Evolutionary conservation across 2,113 vertebrate genomes (phyloP), one percentile per base, ranked within the genome.

Genomic region (Aplodontia rufa): DNA sequence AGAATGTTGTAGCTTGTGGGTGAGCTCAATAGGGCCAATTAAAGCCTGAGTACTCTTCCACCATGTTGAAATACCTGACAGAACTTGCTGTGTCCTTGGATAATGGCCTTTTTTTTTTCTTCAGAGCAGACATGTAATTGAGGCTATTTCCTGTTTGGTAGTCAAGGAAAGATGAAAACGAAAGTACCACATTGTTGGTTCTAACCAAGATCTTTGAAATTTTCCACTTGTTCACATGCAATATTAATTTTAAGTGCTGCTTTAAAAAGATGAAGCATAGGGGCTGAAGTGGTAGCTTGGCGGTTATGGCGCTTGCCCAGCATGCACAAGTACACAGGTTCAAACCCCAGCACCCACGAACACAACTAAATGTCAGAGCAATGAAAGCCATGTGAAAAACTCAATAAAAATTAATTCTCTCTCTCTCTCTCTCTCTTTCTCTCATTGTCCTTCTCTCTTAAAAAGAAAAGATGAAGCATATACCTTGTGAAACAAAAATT

Each of bases 61-160:
- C 95, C 94, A 91, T 95, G 94, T 95, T 96, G 96, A 96, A 98
- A 97, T 96, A 97, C 83, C 79, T 93, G 95, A 93, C 81, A 93
- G 47, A 96, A 96, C 95, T 97, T 94, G 93, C 82, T 91, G 71
- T 84, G 93, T 91, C 91, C 75, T 91, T 94, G 75, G 82, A 97
- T 91, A 94, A 97, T 97, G 93, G n/a, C 72, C 62, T 76, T 74
- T 76, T 37, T 66, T 45, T 42, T 14, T 30, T 14, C 60, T 93
- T 74, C 82, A 94, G 92, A 96, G 84, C 76, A 92, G 93, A 92
- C 51, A 92, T 92, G 49, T 93, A 96, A 82, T 93, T 94, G 93
- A 92, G 60, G 80, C 94, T 76, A 95, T 90, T 94, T 96, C 92
- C 87, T 95, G 78, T 95, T 95, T 97, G 75, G 78, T 93, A 92